Percentiles rank a stretch among this genome's conserved stretches.
phyloP scores from a whole-genome alignment of 2,113 vertebrate species.

The Ctenodactylus gundi region DNA sequence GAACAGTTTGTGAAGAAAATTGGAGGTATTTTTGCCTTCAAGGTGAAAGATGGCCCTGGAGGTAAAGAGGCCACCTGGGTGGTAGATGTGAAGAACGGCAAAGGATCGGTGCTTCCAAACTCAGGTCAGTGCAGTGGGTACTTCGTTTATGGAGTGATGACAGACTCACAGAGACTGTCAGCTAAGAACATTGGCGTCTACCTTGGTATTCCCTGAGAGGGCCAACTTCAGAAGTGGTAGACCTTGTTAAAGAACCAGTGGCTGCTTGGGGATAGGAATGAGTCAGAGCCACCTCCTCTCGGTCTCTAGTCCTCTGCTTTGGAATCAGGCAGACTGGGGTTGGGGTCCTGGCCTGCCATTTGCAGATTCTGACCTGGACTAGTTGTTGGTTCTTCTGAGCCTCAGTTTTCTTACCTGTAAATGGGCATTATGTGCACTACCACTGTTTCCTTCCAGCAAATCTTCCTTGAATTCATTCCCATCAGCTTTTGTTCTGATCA shows the following conservation, averaged over 20 bases:
- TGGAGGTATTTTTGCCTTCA: no score
- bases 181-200: neutral
- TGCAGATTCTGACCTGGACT: neutral
- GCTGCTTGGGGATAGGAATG: neutral
- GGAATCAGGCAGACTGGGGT: neutral
- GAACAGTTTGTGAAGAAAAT: no score
- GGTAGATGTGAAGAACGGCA: conserved; percentile 88
- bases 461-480: neutral
- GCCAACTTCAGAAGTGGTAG: neutral
- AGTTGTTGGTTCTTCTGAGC: conserved; percentile 6
- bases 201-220: neutral
- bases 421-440: neutral
- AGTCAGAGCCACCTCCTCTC: neutral
- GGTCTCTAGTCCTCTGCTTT: neutral
- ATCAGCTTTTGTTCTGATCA: neutral
- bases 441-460: neutral
- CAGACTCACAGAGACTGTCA: neutral
- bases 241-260: neutral
- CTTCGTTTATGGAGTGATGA: neutral
- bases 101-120: conserved; percentile 87
- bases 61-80: conserved; percentile 93
- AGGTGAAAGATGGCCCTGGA: no score
- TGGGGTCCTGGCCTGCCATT: neutral
- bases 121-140: conserved; percentile 85
- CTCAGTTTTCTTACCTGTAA: neutral